phyloP scores from a whole-genome alignment of 2,113 vertebrate species.

The Seriola aureovittata region DNA sequence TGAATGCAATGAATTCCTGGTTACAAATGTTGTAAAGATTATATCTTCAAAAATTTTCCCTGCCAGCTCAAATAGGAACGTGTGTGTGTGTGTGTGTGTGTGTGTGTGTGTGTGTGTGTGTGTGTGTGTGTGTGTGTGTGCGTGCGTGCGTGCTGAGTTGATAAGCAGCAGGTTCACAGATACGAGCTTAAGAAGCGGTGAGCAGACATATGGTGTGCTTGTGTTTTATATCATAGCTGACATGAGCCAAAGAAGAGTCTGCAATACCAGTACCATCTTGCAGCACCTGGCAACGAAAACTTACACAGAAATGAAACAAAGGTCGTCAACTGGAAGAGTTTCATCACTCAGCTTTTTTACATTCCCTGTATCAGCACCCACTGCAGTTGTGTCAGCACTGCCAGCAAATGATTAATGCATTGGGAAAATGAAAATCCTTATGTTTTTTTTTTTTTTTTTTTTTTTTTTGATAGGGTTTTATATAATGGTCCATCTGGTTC shows the following conservation, averaged over 20 bases:
- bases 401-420: constrained; percentile 9
- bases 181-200: not conserved
- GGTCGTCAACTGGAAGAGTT: constrained; percentile 7
- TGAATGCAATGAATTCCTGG: constrained; percentile 72
- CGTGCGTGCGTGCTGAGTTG: constrained; percentile 9
- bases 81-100: not conserved
- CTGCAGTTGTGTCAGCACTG: constrained; percentile 12
- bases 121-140: not conserved
- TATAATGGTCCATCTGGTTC: constrained; percentile 16
- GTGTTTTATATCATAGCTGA: constrained; percentile 49
- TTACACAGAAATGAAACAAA: not conserved
- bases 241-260: constrained; percentile 26
- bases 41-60: constrained; percentile 46
- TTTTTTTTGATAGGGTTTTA: not conserved
- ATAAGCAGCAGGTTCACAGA: constrained; percentile 34
- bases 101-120: constrained; percentile 10
- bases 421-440: not conserved
- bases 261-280: not conserved
- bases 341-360: constrained; percentile 25
- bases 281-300: constrained; percentile 26
- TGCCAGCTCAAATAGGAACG: constrained; percentile 25
- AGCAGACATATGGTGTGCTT: constrained; percentile 31
- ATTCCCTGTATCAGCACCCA: not conserved
- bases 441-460: not conserved
- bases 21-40: constrained; percentile 74